Conservation (phyloP, 23 tunicate species). For the Phallusia fumigata region DNA sequence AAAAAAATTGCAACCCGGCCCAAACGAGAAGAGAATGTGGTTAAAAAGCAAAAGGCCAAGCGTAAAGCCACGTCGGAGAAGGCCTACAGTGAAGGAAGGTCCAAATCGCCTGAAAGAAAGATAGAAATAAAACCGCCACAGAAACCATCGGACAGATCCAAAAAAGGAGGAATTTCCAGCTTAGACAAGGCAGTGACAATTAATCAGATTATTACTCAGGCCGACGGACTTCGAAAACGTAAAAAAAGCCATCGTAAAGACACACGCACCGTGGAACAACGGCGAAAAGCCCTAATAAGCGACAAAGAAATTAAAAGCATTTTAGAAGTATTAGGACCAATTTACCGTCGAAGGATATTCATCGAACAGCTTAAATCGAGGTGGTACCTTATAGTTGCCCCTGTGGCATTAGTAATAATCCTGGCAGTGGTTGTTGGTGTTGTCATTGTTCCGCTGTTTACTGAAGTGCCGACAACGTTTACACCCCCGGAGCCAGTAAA, state of each 20-base stretch:
- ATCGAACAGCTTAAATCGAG: slow-evolving; percentile 34
- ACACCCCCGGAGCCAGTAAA: slow-evolving; percentile 6
- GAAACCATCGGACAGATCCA: too few relatives aligned
- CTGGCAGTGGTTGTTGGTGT: slow-evolving; percentile 17
- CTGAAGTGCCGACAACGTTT: background rate
- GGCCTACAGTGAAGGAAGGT: too few relatives aligned
- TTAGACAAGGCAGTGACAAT: background rate
- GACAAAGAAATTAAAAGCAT: slow-evolving; percentile 18
- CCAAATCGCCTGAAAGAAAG: too few relatives aligned
- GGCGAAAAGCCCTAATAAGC: background rate
- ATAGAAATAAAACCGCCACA: too few relatives aligned
- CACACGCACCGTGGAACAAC: too few relatives aligned
- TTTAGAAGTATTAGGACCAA: slow-evolving; percentile 32
- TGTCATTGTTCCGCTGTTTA: slow-evolving; percentile 2
- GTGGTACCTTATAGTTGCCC: slow-evolving; percentile 26
- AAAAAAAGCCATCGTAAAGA: too few relatives aligned
- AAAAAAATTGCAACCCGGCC: too few relatives aligned
- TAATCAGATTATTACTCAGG: background rate
- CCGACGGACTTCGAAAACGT: background rate
- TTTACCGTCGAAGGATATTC: slow-evolving; percentile 44
- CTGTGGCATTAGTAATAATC: slow-evolving; percentile 13
- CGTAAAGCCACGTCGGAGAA: too few relatives aligned
- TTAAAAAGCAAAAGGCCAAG: too few relatives aligned
- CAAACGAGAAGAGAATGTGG: too few relatives aligned
- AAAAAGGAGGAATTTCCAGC: background rate